A percentile compares a stretch with the other conserved stretches of the same genome.
phyloP scores from a whole-genome alignment of 2,888 invertebrate species.

The Latheticus oryzae region DNA sequence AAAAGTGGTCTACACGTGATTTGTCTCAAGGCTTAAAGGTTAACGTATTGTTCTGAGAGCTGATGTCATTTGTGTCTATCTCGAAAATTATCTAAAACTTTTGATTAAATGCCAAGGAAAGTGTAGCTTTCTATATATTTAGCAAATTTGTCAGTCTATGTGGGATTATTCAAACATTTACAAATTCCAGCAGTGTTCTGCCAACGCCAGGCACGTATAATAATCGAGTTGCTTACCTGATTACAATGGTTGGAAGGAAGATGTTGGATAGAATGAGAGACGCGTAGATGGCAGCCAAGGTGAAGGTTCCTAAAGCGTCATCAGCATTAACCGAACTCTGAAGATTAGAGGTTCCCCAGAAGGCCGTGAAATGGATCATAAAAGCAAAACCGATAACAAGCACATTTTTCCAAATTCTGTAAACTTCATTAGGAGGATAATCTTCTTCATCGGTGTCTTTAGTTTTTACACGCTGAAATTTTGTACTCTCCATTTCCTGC shows the following conservation, averaged over 20 bases:
- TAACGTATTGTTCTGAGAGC: constrained; percentile 3
- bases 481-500: constrained; percentile 53
- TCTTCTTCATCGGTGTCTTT: constrained; percentile 52
- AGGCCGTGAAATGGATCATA: constrained; percentile 93
- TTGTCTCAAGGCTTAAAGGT: background rate
- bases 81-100: too few species aligned
- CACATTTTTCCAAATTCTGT: constrained; percentile 86
- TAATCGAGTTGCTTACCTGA: constrained; percentile 70
- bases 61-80: too few species aligned
- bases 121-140: too few species aligned
- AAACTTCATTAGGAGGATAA: constrained; percentile 73
- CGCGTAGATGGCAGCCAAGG: constrained; percentile 87
- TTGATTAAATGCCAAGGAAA: too few species aligned
- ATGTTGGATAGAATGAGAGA: constrained; percentile 91
- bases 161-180: too few species aligned
- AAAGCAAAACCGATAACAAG: constrained; percentile 88
- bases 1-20: constrained; percentile 2
- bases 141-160: too few species aligned
- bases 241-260: constrained; percentile 85
- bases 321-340: constrained; percentile 89
- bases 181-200: too few species aligned
- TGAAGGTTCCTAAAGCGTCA: constrained; percentile 84
- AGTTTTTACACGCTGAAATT: constrained; percentile 55
- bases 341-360: constrained; percentile 85
- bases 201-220: constrained; percentile 18